Evolutionary conservation across 2,113 vertebrate genomes (phyloP), one percentile per base, ranked within the genome.

Genomic region (Nanorana parkeri): DNA sequence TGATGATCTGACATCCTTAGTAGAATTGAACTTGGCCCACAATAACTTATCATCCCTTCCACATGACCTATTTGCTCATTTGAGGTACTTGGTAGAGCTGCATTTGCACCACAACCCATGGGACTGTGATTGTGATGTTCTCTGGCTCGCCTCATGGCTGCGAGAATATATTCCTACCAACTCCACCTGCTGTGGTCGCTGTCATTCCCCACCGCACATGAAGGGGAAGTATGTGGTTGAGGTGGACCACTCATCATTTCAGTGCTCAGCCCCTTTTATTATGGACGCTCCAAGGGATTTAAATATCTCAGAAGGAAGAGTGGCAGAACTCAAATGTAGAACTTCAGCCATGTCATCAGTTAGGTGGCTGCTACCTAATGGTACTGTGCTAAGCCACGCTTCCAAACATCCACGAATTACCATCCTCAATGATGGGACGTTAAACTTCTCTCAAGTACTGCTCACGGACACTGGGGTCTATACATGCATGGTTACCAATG

Each of bases 51-150:
- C 95, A 3, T 96, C 97, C 68, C 88, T 99, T 85, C 98, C 98
- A 87, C 98, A 99, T 69, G 97, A 98, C 91, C 96, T 99, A 84
- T 99, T 99, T 52, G 94, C 96, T 32, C 96, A 97, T 0, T 85
- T 99, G 89, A 93, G 96, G 83, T 98, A 98, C 88, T 90, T 99
- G 87, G 97, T 98, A 90, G 96, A 99, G 89, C 88, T 99, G 69
- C 97, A 99, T 87, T 90, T 99, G 80, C 98, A 99, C 91, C 98
- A 99, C 91, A 99, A 99, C 89, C 97, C 97, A 7, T 99, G 98
- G 98, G 94, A 92, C 84, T 99, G 98, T 83, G 96, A 99, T 88
- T 99, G 98, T 86, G 96, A 99, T 89, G 95, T 98, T 58, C 94
- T 99, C 84, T 99, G 98, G 98, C 93, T 99, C 20, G 93, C 97